Conservation (phyloP, 2,797 vertebrate species). For the Epinephelus coioides region DNA sequence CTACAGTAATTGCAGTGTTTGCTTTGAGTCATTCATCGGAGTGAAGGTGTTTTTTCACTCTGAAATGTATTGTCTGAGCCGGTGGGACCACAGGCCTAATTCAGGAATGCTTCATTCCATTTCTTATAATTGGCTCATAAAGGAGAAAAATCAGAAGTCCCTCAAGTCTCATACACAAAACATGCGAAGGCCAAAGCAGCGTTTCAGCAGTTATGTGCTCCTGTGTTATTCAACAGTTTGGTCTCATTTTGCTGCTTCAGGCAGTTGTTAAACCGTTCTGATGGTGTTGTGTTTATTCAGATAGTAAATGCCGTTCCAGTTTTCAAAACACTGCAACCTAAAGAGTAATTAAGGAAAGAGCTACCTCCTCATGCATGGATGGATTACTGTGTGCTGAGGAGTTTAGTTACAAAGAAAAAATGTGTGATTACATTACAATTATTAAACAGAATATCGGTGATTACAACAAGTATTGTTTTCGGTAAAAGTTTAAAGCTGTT, state of each 20-base stretch:
- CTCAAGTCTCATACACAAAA: slow-evolving; percentile 9
- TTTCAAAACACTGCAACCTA: neutral
- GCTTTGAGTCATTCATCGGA: slow-evolving; percentile 27
- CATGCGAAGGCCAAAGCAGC: neutral
- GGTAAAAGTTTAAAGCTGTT: too few relatives aligned
- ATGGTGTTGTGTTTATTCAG: neutral
- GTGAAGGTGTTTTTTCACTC: slow-evolving; percentile 11
- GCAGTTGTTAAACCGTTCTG: neutral
- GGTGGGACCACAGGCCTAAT: slow-evolving; percentile 2
- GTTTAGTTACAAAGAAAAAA: too few relatives aligned
- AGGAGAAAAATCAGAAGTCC: slow-evolving; percentile 34
- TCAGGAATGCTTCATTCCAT: slow-evolving; percentile 23
- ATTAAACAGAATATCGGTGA: too few relatives aligned
- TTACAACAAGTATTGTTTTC: too few relatives aligned
- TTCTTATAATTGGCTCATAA: slow-evolving; percentile 47
- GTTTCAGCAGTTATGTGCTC: neutral
- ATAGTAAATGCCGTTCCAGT: neutral
- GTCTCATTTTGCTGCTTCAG: neutral
- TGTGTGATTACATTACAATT: too few relatives aligned
- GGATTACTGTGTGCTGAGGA: too few relatives aligned
- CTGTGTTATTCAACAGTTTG: neutral
- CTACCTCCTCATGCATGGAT: neutral
- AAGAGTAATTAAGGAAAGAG: neutral
- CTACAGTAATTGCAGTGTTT: slow-evolving; percentile 26
- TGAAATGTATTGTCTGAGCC: slow-evolving; percentile 13